Evolutionary conservation across 2,888 invertebrate species (phyloP).

Genomic region (Tipula confusa): DNA sequence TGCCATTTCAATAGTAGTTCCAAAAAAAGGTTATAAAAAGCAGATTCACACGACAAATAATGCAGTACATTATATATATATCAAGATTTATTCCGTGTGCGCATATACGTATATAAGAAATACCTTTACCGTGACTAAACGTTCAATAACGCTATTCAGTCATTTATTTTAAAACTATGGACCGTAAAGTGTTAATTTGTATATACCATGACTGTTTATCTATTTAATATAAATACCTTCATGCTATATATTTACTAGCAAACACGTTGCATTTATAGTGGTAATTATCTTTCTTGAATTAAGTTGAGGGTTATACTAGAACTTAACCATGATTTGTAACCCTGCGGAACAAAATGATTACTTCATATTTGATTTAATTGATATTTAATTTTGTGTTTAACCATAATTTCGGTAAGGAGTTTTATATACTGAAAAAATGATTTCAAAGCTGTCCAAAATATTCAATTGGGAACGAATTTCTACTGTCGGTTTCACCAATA

Average conservation of each 20-base stretch:
- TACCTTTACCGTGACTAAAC: constrained; percentile 1
- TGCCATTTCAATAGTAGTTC: neutral
- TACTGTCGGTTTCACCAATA: no score
- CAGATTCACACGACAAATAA: neutral
- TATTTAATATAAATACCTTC: neutral
- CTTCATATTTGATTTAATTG: no score
- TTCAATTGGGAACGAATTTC: no score
- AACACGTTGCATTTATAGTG: neutral
- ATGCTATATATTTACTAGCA: neutral
- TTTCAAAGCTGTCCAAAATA: no score
- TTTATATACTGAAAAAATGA: no score
- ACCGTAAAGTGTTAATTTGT: constrained; percentile 25
- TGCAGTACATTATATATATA: no score
- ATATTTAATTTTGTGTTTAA: no score
- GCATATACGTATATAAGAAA: neutral
- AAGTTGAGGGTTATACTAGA: no score
- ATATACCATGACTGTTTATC: neutral
- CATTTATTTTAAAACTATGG: constrained; percentile 20
- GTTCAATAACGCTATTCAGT: neutral
- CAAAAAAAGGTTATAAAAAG: neutral
- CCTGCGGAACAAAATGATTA: no score
- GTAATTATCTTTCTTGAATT: no score
- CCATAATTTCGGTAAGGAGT: no score
- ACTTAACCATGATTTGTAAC: no score
- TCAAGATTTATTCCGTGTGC: neutral